phyloP scores from a whole-genome alignment of 2,888 invertebrate genomes.

The Acronicta alni region DNA sequence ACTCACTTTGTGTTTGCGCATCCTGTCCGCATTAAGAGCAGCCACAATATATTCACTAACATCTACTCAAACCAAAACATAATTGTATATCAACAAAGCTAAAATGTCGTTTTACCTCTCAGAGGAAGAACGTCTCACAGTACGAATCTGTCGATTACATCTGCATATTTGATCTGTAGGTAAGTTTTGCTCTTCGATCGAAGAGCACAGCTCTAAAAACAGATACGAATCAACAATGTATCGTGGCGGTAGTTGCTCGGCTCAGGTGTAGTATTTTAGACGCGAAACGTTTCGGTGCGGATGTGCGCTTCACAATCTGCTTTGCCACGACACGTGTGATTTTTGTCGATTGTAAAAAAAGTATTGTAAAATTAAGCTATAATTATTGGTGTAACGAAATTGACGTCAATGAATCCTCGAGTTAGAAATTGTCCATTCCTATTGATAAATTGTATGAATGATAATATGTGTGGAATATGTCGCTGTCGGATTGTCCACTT shows the following conservation, averaged over 20 bases:
- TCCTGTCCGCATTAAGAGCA: slow-evolving; percentile 43
- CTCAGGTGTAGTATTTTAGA: slow-evolving; percentile 37
- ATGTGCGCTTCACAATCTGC: slow-evolving; percentile 41
- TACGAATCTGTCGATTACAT: slow-evolving; percentile 52
- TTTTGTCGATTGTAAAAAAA: slow-evolving; percentile 68
- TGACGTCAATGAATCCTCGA: slow-evolving; percentile 68
- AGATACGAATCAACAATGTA: slow-evolving; percentile 36
- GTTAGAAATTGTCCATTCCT: slow-evolving; percentile 77
- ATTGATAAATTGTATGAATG: slow-evolving; percentile 69
- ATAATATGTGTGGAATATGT: slow-evolving; percentile 59
- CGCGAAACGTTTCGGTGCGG: slow-evolving; percentile 19
- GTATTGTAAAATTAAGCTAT: slow-evolving; percentile 65
- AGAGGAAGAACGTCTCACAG: slow-evolving; percentile 43
- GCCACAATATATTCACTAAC: slow-evolving; percentile 43
- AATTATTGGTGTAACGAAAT: slow-evolving; percentile 68
- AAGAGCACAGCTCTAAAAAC: slow-evolving; percentile 50
- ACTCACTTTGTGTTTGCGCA: slow-evolving; percentile 40
- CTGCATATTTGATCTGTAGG: slow-evolving; percentile 50
- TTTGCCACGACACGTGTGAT: slow-evolving; percentile 49
- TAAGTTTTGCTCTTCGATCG: slow-evolving; percentile 28
- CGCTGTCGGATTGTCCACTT: slow-evolving; percentile 80
- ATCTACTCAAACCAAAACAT: slow-evolving; percentile 27
- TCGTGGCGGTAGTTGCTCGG: slow-evolving; percentile 20
- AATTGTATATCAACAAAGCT: slow-evolving; percentile 32
- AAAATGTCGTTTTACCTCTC: slow-evolving; percentile 30